Evolutionary conservation across 2,797 vertebrate genomes (phyloP), one percentile per base, ranked within the genome.

Genomic region (Nothura maculosa): DNA sequence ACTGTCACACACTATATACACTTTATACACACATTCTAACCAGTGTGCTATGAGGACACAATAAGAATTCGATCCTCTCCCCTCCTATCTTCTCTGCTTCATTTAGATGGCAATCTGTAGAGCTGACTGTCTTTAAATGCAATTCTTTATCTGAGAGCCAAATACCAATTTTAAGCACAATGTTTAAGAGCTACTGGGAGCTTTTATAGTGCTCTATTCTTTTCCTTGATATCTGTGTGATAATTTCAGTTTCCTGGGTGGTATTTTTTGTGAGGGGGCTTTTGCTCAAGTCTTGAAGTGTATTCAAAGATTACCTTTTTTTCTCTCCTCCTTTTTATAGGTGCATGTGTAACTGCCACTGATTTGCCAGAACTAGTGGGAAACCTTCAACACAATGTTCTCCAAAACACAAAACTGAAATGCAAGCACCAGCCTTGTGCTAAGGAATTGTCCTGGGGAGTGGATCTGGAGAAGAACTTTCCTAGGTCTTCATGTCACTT

Each of bases 291-390:
- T 36, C 48, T 67, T 67, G 18, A 62, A 57, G 3, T 61, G 25
- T 60, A 62, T 58, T 90, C 12, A 60, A 82, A 77, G 40, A 6
- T 82, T 27, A 8, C 4, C 3, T 86, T 72, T 81, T 25, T 63
- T 54, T 54, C 40, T 92, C 79, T 84, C 19, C 40, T 40, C 40
- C 40, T 40, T 78, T 54, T 96, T 92, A 47, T 90, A 99, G 98
- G 99, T 70, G 99, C 99, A 32, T 97, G 97, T 42, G 99, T 99
- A 91, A 99, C 98, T 22, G 99, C 99, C 75, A 99, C 99, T 24
- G 99, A 99, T 91, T 95, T 99, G 38, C 99, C 99, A 10, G 98
- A 99, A 52, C 85, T 99, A 54, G 96, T 99, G 88, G 98, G 98
- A 64, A 99, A 99, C 96, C 98, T 99, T 82, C 98, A 97, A 48